Evolutionary conservation across 2,113 vertebrate genomes (phyloP), one percentile per base, ranked within the genome.

Genomic region (Stegostoma tigrinum): DNA sequence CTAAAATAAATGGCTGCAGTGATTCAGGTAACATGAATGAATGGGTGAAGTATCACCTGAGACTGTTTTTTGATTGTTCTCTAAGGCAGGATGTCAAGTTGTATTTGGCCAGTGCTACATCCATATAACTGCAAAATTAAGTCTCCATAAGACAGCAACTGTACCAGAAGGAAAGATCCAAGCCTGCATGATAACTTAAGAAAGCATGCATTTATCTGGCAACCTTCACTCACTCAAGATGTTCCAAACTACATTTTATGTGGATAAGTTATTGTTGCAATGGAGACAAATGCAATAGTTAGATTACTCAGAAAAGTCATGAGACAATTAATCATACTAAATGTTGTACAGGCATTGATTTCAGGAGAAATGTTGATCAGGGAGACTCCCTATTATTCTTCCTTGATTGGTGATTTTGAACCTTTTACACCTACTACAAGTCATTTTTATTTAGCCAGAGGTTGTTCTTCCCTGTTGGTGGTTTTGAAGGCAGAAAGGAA

Each of bases 11-110:
- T 93, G 38, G 89, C 55, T 93, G 55, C 89, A 93, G 64, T 93
- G 89, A 66, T 66, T 93, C 89, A 93, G 55, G 89, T 93, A 93
- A 93, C 89, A 93, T 93, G 89, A 93, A 66, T 93, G 89, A 93
- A 66, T 93, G 89, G 89, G 38, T 93, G 89, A 64, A 93, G 89
- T 66, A 93, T 93, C 89, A 93, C 89, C 89, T 93, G 89, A 93
- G 89, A 93, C 61, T 17, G 17, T 38, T 67, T 66, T 93, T 67
- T 93, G 89, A 67, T 93, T 93, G 38, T 93, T 93, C 89, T 66
- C 89, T 66, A 66, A 93, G 61, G 61, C 55, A 93, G 89, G 61
- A 67, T 93, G 89, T 93, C 89, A 93, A 38, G 89, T 93, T 67
- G 15, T 42, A 93, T 93, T 93, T 93, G 89, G 61, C n/a, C 89